A percentile compares a stretch with the other conserved stretches of the same genome.
These are phyloP conservation scores for Pelusios castaneus DNA, from an alignment of 2,113 vertebrate genomes.

Conservation along the genomic window DNA sequence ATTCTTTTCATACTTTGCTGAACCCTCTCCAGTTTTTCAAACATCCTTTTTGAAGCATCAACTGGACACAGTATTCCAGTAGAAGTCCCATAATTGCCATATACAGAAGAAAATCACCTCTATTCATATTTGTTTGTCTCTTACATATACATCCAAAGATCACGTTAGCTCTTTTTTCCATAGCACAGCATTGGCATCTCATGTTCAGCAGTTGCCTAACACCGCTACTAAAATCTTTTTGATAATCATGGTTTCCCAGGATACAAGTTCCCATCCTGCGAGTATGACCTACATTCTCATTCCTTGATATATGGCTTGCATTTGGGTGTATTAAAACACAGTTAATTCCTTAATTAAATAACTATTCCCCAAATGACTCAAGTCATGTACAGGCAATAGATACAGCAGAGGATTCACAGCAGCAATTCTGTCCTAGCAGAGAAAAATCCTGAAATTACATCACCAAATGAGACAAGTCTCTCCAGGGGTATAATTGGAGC, in stretches of 20 bases:
- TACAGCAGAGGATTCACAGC: not conserved
- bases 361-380: not conserved
- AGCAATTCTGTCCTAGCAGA: not conserved
- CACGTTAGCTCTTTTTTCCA: not conserved
- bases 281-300: not conserved
- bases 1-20: not conserved
- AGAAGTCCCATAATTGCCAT: not conserved
- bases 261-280: not conserved
- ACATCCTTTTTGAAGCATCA: not conserved
- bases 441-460: not conserved
- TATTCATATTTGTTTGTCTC: fast-evolving
- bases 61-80: not conserved
- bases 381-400: not conserved
- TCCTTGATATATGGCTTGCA: not conserved
- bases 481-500: not conserved
- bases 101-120: not conserved
- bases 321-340: not conserved
- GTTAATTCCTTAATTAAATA: slow-evolving; percentile 54
- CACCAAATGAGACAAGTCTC: not conserved
- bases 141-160: not conserved
- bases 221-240: not conserved
- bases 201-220: not conserved
- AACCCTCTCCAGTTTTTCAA: not conserved
- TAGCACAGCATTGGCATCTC: not conserved
- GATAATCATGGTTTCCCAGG: not conserved